Conservation (phyloP, 1,140 invertebrate genomes). For the Amyelois transitella region DNA sequence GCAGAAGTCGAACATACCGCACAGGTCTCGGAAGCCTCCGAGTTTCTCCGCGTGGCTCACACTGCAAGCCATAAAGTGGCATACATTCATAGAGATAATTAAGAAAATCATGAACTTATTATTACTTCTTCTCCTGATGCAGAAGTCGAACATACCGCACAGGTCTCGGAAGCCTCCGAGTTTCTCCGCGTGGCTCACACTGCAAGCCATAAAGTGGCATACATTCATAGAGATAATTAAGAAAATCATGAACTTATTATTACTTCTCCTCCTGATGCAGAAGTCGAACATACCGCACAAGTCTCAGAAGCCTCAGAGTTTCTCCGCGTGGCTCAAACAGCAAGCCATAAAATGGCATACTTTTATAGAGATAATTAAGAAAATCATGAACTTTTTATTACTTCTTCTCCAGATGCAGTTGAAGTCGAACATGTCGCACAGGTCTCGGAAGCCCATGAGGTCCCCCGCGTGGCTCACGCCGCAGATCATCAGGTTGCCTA, state of each 20-base stretch:
- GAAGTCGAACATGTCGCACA: conserved; percentile 68
- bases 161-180: conserved; percentile 61
- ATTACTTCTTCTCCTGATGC: conserved; percentile 54
- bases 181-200: conserved; percentile 55
- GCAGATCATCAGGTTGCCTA: conserved; percentile 21
- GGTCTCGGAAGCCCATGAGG: conserved; percentile 58
- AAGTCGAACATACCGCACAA: no score
- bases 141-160: conserved; percentile 67
- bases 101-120: no score
- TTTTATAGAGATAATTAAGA: no score
- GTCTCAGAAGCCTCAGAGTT: conserved; percentile 62
- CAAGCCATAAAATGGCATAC: conserved; percentile 54
- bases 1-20: no score
- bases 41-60: no score
- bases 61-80: no score
- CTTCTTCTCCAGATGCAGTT: conserved; percentile 61
- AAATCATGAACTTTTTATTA: conserved; percentile 22
- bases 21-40: no score
- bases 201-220: conserved; percentile 24
- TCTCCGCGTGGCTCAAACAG: conserved; percentile 63
- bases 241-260: conserved; percentile 25
- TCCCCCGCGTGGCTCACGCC: conserved; percentile 58
- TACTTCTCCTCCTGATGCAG: conserved; percentile 49
- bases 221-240: no score
- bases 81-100: no score